phyloP scores from a whole-genome alignment of 2,797 vertebrate species.

The Steatocranus sp. region DNA sequence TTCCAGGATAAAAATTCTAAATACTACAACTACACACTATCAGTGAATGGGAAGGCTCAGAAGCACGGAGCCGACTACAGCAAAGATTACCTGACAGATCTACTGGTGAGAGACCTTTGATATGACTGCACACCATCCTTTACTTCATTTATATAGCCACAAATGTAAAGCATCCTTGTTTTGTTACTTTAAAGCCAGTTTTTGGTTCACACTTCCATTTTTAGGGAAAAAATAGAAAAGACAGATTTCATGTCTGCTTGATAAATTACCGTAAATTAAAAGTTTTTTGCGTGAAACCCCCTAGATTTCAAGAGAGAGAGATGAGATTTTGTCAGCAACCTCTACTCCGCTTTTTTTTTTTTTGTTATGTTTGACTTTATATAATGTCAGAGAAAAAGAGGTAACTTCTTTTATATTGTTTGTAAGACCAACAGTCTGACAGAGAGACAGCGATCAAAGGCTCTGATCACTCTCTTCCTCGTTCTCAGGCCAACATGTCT shows the following conservation, averaged over 20 bases:
- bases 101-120: constrained; percentile 80
- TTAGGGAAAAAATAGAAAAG: background rate
- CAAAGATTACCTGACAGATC: constrained; percentile 92
- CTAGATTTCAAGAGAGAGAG: background rate
- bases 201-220: background rate
- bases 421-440: background rate
- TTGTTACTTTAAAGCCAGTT: background rate
- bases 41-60: constrained; percentile 87
- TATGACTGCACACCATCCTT: fast-evolving
- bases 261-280: background rate
- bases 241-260: background rate
- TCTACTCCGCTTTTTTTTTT: fast-evolving
- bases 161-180: background rate
- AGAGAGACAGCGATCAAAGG: background rate
- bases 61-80: constrained; percentile 89
- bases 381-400: background rate
- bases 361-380: background rate
- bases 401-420: background rate
- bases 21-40: constrained; percentile 98
- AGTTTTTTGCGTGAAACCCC: background rate
- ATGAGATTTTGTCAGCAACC: too few species aligned
- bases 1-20: constrained; percentile 94
- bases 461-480: background rate
- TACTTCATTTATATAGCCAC: background rate
- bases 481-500: constrained; percentile 87